Evolutionary conservation across 2,888 invertebrate genomes (phyloP).

Genomic region (Eupelmus urozonus): DNA sequence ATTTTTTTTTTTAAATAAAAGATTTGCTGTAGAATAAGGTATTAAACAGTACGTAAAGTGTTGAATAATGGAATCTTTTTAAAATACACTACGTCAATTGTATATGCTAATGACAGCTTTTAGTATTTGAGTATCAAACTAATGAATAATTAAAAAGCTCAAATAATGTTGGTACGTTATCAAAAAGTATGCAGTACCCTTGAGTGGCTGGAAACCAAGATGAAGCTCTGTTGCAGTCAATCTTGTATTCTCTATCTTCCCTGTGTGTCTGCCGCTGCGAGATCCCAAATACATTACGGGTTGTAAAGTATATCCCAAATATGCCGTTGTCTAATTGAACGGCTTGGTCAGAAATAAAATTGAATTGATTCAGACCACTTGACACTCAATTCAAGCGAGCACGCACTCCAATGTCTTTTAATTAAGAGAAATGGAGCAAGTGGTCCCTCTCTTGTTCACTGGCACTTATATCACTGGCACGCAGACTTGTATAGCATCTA

Average conservation of each 20-base stretch:
- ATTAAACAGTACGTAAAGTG: no score
- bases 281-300: conserved; percentile 77
- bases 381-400: conserved; percentile 40
- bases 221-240: conserved; percentile 62
- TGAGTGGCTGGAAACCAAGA: conserved; percentile 59
- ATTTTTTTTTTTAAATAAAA: background rate
- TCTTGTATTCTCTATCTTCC: conserved; percentile 70
- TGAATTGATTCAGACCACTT: conserved; percentile 57
- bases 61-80: no score
- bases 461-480: conserved; percentile 6
- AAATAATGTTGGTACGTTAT: conserved; percentile 9
- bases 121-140: conserved; percentile 14
- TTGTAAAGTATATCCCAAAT: conserved; percentile 60
- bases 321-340: conserved; percentile 53
- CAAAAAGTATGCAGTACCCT: conserved; percentile 50
- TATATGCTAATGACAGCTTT: no score
- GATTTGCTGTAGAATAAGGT: background rate
- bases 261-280: conserved; percentile 65
- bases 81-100: no score
- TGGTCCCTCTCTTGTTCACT: conserved; percentile 28
- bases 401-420: conserved; percentile 52
- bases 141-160: conserved; percentile 39
- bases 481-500: conserved; percentile 3
- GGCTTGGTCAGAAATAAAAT: conserved; percentile 53
- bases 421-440: conserved; percentile 51